Evolutionary conservation across 2,113 vertebrate species (phyloP).

Genomic region (Alosa alosa): DNA sequence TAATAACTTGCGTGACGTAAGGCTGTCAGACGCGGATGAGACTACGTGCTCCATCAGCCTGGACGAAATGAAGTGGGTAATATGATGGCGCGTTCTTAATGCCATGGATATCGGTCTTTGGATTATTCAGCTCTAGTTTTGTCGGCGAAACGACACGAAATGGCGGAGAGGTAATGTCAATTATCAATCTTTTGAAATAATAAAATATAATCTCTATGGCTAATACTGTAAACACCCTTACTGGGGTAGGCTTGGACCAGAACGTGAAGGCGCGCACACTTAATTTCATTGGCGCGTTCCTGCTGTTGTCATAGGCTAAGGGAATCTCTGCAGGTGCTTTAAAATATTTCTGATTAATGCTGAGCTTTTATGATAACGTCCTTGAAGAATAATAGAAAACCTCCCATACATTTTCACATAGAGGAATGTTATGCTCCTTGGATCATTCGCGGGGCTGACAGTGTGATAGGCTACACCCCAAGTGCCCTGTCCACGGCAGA

Average conservation of each 20-base stretch:
- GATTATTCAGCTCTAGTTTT: background rate
- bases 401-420: background rate
- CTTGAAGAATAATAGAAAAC: background rate
- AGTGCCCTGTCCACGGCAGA: background rate
- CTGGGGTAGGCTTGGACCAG: background rate
- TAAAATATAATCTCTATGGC: background rate
- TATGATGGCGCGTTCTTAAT: background rate
- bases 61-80: background rate
- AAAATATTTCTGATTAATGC: background rate
- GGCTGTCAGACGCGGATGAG: background rate
- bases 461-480: background rate
- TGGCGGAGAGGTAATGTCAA: conserved; percentile 1
- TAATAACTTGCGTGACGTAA: background rate
- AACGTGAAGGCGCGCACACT: background rate
- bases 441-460: background rate
- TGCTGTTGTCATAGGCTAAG: background rate
- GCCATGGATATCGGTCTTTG: background rate
- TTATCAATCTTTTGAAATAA: background rate
- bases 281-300: background rate
- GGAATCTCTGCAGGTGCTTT: background rate
- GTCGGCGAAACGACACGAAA: conserved; percentile 5
- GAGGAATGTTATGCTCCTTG: background rate
- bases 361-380: background rate
- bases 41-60: conserved; percentile 1
- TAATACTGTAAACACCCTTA: too few species aligned